Evolutionary conservation across 2,113 vertebrate species (phyloP).

Genomic region (Aspiorhynchus laticeps): DNA sequence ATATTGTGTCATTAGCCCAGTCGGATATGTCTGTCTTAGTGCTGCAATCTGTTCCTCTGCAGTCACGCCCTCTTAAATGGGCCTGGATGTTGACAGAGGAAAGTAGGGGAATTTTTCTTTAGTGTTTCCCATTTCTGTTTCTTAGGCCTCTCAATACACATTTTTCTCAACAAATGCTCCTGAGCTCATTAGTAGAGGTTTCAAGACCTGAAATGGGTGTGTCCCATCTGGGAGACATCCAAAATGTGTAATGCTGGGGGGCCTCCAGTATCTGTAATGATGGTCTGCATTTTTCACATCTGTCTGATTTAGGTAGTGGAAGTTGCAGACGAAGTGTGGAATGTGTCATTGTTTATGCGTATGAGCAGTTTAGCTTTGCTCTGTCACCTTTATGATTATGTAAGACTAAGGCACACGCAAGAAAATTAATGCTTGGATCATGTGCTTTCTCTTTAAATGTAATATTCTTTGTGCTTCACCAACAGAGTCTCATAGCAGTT

Average conservation of each 20-base stretch:
- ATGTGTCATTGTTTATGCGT: too few relatives aligned
- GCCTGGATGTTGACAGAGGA: conserved; percentile 28
- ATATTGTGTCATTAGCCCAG: neutral
- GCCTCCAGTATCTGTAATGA: neutral
- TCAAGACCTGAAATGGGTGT: neutral
- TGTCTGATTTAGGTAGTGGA: neutral
- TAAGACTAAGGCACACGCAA: conserved; percentile 1
- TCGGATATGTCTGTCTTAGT: conserved; percentile 57
- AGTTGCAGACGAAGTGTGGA: neutral
- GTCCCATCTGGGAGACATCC: neutral
- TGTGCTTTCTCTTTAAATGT: neutral
- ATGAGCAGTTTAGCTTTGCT: neutral
- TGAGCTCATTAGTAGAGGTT: neutral
- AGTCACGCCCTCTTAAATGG: conserved; percentile 75
- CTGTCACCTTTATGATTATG: conserved; percentile 31
- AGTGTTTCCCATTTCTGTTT: neutral
- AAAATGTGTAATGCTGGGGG: neutral
- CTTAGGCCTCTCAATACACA: neutral
- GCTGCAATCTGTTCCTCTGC: conserved; percentile 73
- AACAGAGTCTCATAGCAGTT: neutral
- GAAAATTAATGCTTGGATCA: neutral
- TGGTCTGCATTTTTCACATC: neutral
- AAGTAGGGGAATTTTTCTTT: neutral
- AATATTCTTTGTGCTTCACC: neutral
- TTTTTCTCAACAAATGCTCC: neutral